Conservation (phyloP, 1,140 invertebrate species). For the Dendrolimus kikuchii region DNA sequence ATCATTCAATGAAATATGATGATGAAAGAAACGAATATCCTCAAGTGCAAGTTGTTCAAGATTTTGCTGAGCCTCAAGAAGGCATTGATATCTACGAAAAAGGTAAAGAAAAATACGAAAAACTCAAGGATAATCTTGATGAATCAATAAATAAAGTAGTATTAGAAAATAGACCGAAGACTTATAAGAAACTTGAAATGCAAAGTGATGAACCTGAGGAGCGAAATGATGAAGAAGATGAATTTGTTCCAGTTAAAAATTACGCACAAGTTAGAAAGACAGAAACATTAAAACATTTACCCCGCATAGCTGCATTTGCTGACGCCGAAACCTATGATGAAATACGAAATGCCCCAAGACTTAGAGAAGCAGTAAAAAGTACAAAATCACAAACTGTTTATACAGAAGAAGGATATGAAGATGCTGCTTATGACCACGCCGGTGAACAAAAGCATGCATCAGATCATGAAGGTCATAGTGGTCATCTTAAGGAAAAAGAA, state of each 20-base stretch:
- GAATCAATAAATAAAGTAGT: conserved; percentile 51
- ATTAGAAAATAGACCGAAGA: conserved; percentile 36
- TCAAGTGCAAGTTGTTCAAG: conserved; percentile 32
- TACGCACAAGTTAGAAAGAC: conserved; percentile 79
- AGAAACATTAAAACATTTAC: conserved; percentile 75
- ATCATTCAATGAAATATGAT: conserved; percentile 60
- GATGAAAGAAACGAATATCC: conserved; percentile 66
- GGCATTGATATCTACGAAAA: conserved; percentile 66
- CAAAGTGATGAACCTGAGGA: conserved; percentile 42
- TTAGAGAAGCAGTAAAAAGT: conserved; percentile 78
- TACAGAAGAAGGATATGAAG: conserved; percentile 85
- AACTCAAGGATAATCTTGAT: conserved; percentile 51
- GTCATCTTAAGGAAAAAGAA: conserved; percentile 56
- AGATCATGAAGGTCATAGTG: conserved; percentile 64
- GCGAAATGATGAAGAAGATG: conserved; percentile 47
- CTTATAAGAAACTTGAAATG: conserved; percentile 37
- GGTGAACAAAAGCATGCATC: conserved; percentile 80
- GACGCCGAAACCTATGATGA: conserved; percentile 75
- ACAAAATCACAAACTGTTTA: conserved; percentile 83
- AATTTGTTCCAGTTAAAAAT: conserved; percentile 78
- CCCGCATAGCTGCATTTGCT: conserved; percentile 70
- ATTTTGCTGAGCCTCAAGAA: conserved; percentile 38
- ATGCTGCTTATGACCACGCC: conserved; percentile 83
- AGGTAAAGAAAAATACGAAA: conserved; percentile 48
- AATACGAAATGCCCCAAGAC: conserved; percentile 73